These are phyloP conservation scores for Hippasteria phrygiana DNA, from an alignment of 53 echinoderm and acorn worm genomes.

Conservation along the genomic window DNA sequence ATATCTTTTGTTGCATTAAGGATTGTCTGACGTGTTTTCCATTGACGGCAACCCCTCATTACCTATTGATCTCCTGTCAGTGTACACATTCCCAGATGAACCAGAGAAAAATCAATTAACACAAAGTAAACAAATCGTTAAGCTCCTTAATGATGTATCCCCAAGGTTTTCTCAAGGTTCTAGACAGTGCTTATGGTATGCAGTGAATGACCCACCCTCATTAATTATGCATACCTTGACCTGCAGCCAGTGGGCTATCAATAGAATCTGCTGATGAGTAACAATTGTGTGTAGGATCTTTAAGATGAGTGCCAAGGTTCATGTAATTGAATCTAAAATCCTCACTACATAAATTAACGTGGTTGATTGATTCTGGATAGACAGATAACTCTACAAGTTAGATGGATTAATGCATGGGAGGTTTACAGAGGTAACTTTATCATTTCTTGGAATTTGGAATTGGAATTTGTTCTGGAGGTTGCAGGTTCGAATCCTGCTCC, in stretches of 20 bases:
- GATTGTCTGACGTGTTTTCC: background rate
- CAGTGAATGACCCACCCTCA: slow-evolving; percentile 32
- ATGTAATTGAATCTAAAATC: background rate
- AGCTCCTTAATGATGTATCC: slow-evolving; percentile 20
- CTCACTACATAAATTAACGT: background rate
- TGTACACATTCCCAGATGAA: background rate
- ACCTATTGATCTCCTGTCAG: background rate
- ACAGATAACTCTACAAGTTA: background rate
- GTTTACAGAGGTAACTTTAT: no score
- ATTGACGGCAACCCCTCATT: background rate
- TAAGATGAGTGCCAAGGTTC: background rate
- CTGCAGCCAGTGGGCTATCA: background rate
- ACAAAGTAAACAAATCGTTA: slow-evolving; percentile 49
- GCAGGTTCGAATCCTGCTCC: no score
- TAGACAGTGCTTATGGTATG: slow-evolving; percentile 8
- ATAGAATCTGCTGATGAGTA: background rate
- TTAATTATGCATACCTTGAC: slow-evolving; percentile 38
- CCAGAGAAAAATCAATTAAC: slow-evolving; percentile 10
- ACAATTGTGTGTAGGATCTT: background rate
- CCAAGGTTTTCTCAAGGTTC: background rate
- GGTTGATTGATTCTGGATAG: background rate
- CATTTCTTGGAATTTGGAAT: no score
- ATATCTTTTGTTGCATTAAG: background rate
- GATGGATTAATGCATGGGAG: no score
- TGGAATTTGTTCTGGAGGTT: no score